Percentiles rank a stretch among this genome's conserved stretches.
phyloP scores from a whole-genome alignment of 2,888 invertebrate genomes.

The Cheilosia grossa region DNA sequence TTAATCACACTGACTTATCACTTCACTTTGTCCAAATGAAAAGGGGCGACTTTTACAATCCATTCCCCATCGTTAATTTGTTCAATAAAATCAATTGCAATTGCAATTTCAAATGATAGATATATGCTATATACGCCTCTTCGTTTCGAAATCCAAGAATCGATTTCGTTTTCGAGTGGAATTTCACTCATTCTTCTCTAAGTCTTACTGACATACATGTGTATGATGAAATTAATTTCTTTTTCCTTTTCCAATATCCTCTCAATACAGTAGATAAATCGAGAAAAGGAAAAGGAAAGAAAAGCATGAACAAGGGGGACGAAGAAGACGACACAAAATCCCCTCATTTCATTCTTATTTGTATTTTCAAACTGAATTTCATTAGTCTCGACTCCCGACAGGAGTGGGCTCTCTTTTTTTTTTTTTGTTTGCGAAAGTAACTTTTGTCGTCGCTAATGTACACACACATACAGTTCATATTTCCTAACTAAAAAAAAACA shows the following conservation, averaged over 20 bases:
- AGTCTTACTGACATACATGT: slow-evolving; percentile 28
- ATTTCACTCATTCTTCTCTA: slow-evolving; percentile 9
- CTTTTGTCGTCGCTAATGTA: not conserved
- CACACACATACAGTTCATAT: not conserved
- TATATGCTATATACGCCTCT: not conserved
- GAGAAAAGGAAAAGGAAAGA: not conserved
- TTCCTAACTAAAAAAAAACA: not conserved
- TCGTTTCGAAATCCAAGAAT: slow-evolving; percentile 22
- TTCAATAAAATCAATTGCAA: slow-evolving; percentile 61
- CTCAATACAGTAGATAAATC: slow-evolving; percentile 3
- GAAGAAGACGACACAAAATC: slow-evolving; percentile 41
- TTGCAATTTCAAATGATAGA: slow-evolving; percentile 47
- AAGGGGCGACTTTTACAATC: not conserved
- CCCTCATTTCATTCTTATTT: slow-evolving; percentile 49
- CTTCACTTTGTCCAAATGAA: not conserved
- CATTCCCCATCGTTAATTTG: slow-evolving; percentile 27
- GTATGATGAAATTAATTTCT: slow-evolving; percentile 44
- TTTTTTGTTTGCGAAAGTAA: not conserved
- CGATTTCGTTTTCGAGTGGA: slow-evolving; percentile 25
- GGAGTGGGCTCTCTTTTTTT: slow-evolving; percentile 3
- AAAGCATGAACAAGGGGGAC: not conserved
- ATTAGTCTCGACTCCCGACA: slow-evolving; percentile 42
- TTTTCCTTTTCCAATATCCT: slow-evolving; percentile 34
- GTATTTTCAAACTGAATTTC: slow-evolving; percentile 71
- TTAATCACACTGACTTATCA: not conserved